Evolutionary conservation across 2,797 vertebrate genomes (phyloP).

Genomic region (Linurgus olivaceus): DNA sequence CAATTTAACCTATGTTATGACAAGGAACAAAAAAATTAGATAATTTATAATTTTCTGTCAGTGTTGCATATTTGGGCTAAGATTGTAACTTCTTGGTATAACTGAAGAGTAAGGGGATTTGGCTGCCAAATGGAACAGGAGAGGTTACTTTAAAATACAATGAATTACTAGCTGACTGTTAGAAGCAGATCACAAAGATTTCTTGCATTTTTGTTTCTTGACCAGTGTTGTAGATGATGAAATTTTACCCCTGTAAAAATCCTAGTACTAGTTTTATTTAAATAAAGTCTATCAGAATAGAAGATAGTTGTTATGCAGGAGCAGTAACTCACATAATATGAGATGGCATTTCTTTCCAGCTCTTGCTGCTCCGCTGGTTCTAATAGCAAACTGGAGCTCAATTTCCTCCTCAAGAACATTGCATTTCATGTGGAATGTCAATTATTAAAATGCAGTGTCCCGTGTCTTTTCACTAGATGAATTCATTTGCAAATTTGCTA

Average conservation of each 20-base stretch:
- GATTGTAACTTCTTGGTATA: slow-evolving; percentile 36
- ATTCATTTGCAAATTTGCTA: slow-evolving; percentile 83
- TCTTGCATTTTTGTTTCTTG: slow-evolving; percentile 87
- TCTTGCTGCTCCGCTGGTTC: slow-evolving; percentile 83
- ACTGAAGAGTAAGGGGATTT: slow-evolving; percentile 1
- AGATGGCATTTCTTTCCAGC: slow-evolving; percentile 84
- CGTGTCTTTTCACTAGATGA: slow-evolving; percentile 83
- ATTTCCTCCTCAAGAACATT: slow-evolving; percentile 83
- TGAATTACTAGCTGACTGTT: slow-evolving; percentile 1
- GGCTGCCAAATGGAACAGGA: slow-evolving; percentile 41
- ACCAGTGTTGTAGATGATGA: slow-evolving; percentile 52
- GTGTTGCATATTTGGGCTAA: slow-evolving; percentile 49
- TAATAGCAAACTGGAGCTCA: slow-evolving; percentile 89
- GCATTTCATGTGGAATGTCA: slow-evolving; percentile 84
- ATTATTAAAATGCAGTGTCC: slow-evolving; percentile 85
- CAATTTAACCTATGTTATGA: slow-evolving; percentile 68
- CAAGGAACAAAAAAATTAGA: slow-evolving; percentile 55
- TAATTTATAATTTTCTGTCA: slow-evolving; percentile 62
- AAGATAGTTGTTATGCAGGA: slow-evolving; percentile 92
- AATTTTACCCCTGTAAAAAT: slow-evolving; percentile 41
- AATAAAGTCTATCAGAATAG: slow-evolving; percentile 82
- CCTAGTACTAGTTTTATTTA: slow-evolving; percentile 79
- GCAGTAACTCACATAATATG: slow-evolving; percentile 78
- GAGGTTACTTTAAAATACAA: slow-evolving; percentile 35
- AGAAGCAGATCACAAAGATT: slow-evolving; percentile 34